phyloP scores from a whole-genome alignment of 1,140 invertebrate genomes.

The Diachasmimorpha longicaudata region DNA sequence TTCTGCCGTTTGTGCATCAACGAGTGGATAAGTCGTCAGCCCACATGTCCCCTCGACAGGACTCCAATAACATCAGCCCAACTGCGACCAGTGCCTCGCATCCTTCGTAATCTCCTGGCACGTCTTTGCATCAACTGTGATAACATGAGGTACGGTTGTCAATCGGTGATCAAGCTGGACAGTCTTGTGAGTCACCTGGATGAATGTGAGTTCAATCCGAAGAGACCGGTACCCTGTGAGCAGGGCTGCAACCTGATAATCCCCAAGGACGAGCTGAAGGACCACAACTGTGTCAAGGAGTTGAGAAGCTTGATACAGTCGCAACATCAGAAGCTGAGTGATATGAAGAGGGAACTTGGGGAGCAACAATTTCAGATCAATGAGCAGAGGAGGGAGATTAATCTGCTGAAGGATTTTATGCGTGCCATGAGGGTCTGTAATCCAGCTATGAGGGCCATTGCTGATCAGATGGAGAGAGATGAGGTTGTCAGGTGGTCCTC shows the following conservation, averaged over 20 bases:
- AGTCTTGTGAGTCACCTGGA: conserved; percentile 80
- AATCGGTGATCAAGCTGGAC: conserved; percentile 84
- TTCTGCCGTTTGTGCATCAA: conserved; percentile 93
- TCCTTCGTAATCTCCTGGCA: conserved; percentile 88
- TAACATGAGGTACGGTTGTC: conserved; percentile 88
- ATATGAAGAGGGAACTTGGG: conserved; percentile 83
- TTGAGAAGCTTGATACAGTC: conserved; percentile 82
- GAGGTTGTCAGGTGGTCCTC: conserved; percentile 92
- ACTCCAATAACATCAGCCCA: conserved; percentile 86
- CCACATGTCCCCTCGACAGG: conserved; percentile 92
- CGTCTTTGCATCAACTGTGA: conserved; percentile 89
- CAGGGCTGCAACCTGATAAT: conserved; percentile 92
- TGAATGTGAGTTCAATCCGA: conserved; percentile 94
- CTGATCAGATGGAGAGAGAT: conserved; percentile 91
- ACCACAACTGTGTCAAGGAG: conserved; percentile 93
- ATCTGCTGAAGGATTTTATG: conserved; percentile 91
- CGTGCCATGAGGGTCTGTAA: conserved; percentile 87
- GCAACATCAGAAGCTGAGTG: conserved; percentile 84
- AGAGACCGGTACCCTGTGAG: conserved; percentile 90
- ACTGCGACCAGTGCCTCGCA: conserved; percentile 87
- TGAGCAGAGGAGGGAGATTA: conserved; percentile 87
- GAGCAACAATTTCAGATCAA: conserved; percentile 87
- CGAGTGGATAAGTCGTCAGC: conserved; percentile 92
- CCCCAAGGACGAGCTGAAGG: conserved; percentile 92
- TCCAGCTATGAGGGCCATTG: conserved; percentile 86